Evolutionary conservation across 2,797 vertebrate genomes (phyloP), one percentile per base, ranked within the genome.

Genomic region (Eupleurogrammus muticus): DNA sequence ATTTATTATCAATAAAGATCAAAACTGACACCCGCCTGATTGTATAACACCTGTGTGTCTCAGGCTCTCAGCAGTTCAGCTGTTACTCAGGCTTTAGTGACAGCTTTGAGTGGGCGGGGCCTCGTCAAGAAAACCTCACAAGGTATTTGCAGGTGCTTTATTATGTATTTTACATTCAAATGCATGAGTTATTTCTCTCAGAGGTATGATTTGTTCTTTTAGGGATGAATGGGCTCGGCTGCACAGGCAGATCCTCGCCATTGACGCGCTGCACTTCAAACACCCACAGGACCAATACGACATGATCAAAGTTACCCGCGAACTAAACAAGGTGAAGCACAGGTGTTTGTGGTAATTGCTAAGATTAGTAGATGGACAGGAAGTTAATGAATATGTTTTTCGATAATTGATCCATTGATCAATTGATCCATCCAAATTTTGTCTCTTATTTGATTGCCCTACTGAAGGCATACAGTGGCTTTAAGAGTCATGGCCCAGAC

Each of bases 261-360:
- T 95, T 0, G 93, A 95, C 2, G 94, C 94, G 0, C 1, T 87
- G 6, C 0, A 77, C 35, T 93, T 86, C 71, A 85, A 5, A 70
- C 0, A 87, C 32, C 16, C n/a, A 0, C 5, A 0, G 3, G 88
- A 93, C 0, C 94, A 95, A 80, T 95, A 84, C 84, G 53, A 0
- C 0, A 83, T 84, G 68, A 5, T 0, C 0, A 64, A 5, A 0
- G 57, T 95, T 17, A 64, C 0, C 0, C 77, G 94, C n/a, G 94
- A 94, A 17, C 92, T 95, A 36, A 89, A 91, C 81, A 95, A 95
- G 92, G 93, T 94, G 24, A 28, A 28, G 28, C 28, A n/a, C n/a
- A 65, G 53, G 6, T n/a, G n/a, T n/a, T n/a, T 38, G 35, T 36
- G n/a, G n/a, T n/a, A n/a, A n/a, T n/a, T n/a, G n/a, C n/a, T n/a